phyloP scores from a whole-genome alignment of 1,140 invertebrate species.

The Drepana arcuata region DNA sequence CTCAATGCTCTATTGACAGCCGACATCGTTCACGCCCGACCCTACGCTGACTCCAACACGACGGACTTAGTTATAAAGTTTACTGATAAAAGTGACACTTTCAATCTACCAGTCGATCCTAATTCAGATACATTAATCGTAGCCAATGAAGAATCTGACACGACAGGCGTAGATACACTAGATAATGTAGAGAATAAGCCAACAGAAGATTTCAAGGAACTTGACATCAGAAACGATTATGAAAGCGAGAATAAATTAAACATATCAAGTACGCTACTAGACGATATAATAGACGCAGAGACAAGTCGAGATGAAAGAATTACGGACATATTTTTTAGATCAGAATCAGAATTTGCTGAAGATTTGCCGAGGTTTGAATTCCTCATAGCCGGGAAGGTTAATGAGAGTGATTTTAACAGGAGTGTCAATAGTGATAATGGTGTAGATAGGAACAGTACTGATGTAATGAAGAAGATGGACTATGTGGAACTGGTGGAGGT shows the following conservation, averaged over 20 bases:
- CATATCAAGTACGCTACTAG: conserved; percentile 54
- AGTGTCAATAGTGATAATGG: conserved; percentile 33
- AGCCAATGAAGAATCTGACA: conserved; percentile 37
- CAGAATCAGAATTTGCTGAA: conserved; percentile 37
- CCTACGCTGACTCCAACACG: conserved; percentile 35
- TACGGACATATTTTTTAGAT: conserved; percentile 53
- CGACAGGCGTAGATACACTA: conserved; percentile 40
- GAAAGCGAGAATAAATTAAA: conserved; percentile 58
- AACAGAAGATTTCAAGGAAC: conserved; percentile 33
- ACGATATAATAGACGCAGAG: conserved; percentile 59
- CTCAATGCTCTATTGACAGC: conserved; percentile 48
- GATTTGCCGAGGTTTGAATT: conserved; percentile 49
- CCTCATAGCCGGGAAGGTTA: conserved; percentile 43
- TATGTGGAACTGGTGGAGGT: conserved; percentile 63
- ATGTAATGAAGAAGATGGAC: conserved; percentile 47
- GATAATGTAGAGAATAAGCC: conserved; percentile 42
- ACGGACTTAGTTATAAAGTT: conserved; percentile 39
- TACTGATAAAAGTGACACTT: conserved; percentile 37
- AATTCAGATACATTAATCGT: conserved; percentile 58
- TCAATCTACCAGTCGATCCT: conserved; percentile 49
- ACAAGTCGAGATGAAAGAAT: conserved; percentile 53
- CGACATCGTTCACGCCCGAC: conserved; percentile 42
- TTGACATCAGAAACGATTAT: too few relatives aligned
- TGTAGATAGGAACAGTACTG: conserved; percentile 39
- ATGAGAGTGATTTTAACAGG: conserved; percentile 31